Conservation (phyloP, 2,113 vertebrate species). For the Diphyllodes magnificus region DNA sequence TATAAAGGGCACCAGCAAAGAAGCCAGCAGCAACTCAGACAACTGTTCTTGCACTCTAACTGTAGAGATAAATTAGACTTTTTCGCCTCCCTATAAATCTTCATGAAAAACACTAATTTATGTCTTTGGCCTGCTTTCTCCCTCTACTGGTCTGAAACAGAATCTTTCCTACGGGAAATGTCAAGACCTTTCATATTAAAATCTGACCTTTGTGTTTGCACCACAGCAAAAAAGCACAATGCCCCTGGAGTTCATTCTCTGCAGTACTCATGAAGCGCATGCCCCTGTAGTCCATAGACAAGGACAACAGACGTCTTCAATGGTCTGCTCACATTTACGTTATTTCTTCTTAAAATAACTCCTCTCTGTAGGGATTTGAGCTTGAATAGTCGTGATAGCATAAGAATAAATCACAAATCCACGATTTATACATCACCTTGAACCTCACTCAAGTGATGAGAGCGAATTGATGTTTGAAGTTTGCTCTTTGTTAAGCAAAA, state of each 20-base stretch:
- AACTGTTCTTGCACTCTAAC: neutral
- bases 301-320: neutral
- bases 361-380: neutral
- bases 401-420: neutral
- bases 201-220: neutral
- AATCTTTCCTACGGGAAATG: neutral
- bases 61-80: neutral
- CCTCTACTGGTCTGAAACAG: constrained; percentile 31
- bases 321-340: neutral
- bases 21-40: neutral
- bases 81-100: neutral
- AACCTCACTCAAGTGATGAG: neutral
- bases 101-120: neutral
- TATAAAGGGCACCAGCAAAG: neutral
- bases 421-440: neutral
- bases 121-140: constrained; percentile 23
- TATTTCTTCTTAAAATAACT: neutral
- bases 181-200: constrained; percentile 2
- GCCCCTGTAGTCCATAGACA: neutral
- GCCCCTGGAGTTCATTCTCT: neutral
- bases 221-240: neutral
- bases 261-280: neutral
- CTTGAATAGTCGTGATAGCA: neutral
- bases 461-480: neutral
- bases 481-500: neutral